Percentiles rank a stretch among this genome's conserved stretches.
Evolutionary conservation across 2,797 vertebrate genomes (phyloP).

Genomic region (Notoglanidium macrostoma): DNA sequence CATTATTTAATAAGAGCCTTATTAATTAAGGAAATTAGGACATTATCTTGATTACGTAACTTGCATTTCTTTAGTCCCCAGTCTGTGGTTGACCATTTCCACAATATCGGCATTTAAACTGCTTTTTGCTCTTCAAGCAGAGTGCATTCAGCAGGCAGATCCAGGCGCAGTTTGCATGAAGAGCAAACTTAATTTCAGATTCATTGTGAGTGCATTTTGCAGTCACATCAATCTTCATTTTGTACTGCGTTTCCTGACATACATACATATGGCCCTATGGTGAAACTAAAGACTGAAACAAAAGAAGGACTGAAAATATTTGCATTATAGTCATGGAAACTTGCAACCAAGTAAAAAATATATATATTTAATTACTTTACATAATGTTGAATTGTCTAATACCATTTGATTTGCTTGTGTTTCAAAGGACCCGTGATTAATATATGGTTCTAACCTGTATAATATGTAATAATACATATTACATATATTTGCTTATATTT

Average conservation of each 20-base stretch:
- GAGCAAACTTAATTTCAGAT: not conserved
- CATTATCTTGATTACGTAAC: not conserved
- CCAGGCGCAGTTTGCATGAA: not conserved
- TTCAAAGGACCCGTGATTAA: not conserved
- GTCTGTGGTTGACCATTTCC: not conserved
- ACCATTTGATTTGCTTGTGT: not conserved
- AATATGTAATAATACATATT: not conserved
- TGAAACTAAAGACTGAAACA: not conserved
- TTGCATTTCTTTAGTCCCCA: not conserved
- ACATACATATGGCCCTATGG: not conserved
- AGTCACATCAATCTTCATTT: not conserved
- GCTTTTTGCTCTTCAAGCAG: not conserved
- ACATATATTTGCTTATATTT: too few species aligned
- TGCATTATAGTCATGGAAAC: not conserved
- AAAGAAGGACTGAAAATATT: not conserved
- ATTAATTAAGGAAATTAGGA: not conserved
- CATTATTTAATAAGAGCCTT: not conserved
- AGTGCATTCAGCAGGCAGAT: not conserved
- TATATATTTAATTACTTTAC: too few species aligned
- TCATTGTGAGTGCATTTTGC: not conserved
- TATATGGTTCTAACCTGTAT: not conserved
- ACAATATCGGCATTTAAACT: not conserved
- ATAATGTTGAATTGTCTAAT: not conserved
- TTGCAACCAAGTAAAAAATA: not conserved
- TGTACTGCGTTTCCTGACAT: not conserved